Percentiles rank a stretch among this genome's conserved stretches.
These are phyloP conservation scores for Halcyon smyrnensis DNA, from an alignment of 2,797 vertebrate genomes.

Conservation along the genomic window DNA sequence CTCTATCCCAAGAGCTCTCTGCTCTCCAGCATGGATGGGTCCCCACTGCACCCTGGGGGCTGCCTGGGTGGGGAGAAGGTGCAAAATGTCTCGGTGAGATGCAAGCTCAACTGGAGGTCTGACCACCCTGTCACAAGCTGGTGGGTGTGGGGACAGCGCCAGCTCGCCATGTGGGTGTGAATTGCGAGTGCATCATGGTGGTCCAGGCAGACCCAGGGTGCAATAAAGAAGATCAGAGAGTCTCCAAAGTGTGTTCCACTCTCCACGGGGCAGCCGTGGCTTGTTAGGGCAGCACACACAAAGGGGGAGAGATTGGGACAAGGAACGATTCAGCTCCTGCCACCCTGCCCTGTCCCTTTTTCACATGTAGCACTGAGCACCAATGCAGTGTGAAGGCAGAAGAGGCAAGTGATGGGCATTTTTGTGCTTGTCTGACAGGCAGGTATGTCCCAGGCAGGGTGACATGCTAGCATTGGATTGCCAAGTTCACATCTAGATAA, in stretches of 20 bases:
- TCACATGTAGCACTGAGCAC: neutral
- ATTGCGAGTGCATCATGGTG: neutral
- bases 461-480: neutral
- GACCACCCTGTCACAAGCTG: neutral
- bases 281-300: neutral
- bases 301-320: neutral
- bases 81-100: slow-evolving; percentile 39
- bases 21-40: neutral
- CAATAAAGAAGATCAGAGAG: neutral
- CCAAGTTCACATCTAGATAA: neutral
- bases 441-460: neutral
- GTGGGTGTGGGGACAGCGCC: neutral
- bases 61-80: neutral
- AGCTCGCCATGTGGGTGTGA: neutral
- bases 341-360: neutral
- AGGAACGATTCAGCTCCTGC: neutral
- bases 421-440: neutral
- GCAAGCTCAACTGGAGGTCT: slow-evolving; percentile 5
- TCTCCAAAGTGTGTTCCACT: neutral
- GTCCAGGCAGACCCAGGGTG: neutral
- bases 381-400: neutral
- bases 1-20: neutral
- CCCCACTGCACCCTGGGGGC: neutral
- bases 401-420: neutral
- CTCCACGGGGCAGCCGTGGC: neutral